A percentile compares a stretch with the other conserved stretches of the same genome.
phyloP scores from a whole-genome alignment of 1,140 invertebrate genomes.

The Caenorhabditis brenneri region DNA sequence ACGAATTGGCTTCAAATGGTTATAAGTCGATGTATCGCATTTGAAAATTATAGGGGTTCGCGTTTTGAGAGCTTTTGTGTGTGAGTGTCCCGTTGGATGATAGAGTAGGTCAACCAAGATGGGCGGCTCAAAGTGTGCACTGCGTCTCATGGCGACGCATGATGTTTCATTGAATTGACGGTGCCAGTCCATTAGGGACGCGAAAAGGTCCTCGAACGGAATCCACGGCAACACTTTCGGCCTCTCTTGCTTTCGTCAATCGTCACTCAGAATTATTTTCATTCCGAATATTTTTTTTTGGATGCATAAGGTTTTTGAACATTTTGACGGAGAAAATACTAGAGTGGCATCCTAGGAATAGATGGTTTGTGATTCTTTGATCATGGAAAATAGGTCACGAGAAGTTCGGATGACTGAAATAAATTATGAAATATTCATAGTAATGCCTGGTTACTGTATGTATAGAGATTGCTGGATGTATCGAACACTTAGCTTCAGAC shows the following conservation, averaged over 20 bases:
- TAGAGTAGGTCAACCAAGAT: slow-evolving; percentile 35
- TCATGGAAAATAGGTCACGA: too few relatives aligned
- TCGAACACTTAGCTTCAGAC: too few relatives aligned
- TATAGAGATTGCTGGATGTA: too few relatives aligned
- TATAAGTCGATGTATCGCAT: slow-evolving; percentile 24
- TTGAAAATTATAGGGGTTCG: slow-evolving; percentile 33
- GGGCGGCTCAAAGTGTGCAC: slow-evolving; percentile 18
- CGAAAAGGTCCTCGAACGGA: neutral
- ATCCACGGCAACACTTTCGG: slow-evolving; percentile 4
- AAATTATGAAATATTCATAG: too few relatives aligned
- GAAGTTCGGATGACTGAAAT: too few relatives aligned
- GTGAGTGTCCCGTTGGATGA: slow-evolving; percentile 27
- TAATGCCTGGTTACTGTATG: too few relatives aligned
- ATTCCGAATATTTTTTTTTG: neutral
- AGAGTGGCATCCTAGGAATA: neutral
- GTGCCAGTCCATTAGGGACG: slow-evolving; percentile 22
- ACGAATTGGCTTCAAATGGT: too few relatives aligned
- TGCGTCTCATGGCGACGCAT: slow-evolving; percentile 31
- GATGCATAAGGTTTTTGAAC: slow-evolving; percentile 1
- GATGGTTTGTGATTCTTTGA: neutral
- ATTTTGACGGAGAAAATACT: neutral
- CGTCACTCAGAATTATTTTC: neutral
- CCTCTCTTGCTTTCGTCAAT: neutral
- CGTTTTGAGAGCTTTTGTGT: slow-evolving; percentile 36
- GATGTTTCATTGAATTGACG: neutral